A percentile compares a stretch with the other conserved stretches of the same genome.
Evolutionary conservation across 1,140 invertebrate species (phyloP).

Genomic region (Orchestia grillus): DNA sequence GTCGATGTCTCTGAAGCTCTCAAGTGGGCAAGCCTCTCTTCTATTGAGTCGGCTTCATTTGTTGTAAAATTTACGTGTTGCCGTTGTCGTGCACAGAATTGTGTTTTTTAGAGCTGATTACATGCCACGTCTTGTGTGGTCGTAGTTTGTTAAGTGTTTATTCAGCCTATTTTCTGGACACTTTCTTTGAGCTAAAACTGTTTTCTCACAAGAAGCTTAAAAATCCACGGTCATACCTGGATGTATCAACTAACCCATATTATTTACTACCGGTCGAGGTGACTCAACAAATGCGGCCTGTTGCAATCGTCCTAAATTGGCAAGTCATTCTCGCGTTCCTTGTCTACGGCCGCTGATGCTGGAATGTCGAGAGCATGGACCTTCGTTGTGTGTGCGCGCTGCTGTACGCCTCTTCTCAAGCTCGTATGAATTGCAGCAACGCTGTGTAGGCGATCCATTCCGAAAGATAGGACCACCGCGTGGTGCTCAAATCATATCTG

Average conservation of each 20-base stretch:
- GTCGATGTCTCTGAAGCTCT: conserved; percentile 6
- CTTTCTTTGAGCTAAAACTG: not conserved
- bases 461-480: not conserved
- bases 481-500: not conserved
- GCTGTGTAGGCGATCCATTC: not conserved
- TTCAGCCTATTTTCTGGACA: not conserved
- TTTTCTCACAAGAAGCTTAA: not conserved
- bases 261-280: not conserved
- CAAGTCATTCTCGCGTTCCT: not conserved
- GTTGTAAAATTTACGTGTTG: not conserved
- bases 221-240: not conserved
- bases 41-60: not conserved
- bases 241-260: not conserved
- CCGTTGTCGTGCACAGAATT: not conserved
- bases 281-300: not conserved
- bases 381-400: not conserved
- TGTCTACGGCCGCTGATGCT: not conserved
- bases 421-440: not conserved
- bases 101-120: not conserved
- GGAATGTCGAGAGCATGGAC: not conserved
- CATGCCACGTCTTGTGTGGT: not conserved
- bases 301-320: not conserved
- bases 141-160: not conserved
- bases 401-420: not conserved
- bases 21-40: not conserved